Evolutionary conservation across 2,113 vertebrate genomes (phyloP).

Genomic region (Globicephala melas): DNA sequence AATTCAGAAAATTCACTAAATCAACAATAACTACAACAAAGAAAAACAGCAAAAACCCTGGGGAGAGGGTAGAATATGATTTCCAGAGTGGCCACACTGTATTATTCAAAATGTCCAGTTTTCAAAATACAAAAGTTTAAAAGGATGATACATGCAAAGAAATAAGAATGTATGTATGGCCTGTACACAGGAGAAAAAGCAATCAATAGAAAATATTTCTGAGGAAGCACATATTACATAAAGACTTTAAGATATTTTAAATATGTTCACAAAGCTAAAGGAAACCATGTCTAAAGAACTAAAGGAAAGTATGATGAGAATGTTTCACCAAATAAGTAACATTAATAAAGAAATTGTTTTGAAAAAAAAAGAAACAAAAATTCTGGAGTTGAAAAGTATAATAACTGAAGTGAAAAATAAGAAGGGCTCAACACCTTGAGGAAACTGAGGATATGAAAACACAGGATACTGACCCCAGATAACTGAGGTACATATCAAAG

Average conservation of each 20-base stretch:
- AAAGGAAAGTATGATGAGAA: not conserved
- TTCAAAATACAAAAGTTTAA: not conserved
- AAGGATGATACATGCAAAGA: not conserved
- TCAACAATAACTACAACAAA: not conserved
- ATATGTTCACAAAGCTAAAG: conserved; percentile 10
- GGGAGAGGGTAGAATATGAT: not conserved
- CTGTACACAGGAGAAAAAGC: not conserved
- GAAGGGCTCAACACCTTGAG: not conserved
- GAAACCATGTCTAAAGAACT: conserved; percentile 8
- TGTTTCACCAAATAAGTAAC: not conserved
- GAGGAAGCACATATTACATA: not conserved
- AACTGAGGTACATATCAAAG: too few relatives aligned
- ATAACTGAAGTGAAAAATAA: not conserved
- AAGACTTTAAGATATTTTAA: conserved; percentile 14
- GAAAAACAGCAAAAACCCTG: not conserved
- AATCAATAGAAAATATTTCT: not conserved
- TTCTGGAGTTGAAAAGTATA: not conserved
- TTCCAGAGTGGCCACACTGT: not conserved
- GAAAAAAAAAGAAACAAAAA: not conserved
- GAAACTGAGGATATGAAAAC: too few relatives aligned
- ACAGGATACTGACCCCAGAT: too few relatives aligned
- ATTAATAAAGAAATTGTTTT: not conserved
- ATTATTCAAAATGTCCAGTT: not conserved
- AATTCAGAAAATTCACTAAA: conserved; percentile 23
- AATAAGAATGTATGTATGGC: not conserved